A percentile compares a stretch with the other conserved stretches of the same genome.
Conservation (phyloP, 2,888 invertebrate genomes). For the Amphimallon solstitiale region DNA sequence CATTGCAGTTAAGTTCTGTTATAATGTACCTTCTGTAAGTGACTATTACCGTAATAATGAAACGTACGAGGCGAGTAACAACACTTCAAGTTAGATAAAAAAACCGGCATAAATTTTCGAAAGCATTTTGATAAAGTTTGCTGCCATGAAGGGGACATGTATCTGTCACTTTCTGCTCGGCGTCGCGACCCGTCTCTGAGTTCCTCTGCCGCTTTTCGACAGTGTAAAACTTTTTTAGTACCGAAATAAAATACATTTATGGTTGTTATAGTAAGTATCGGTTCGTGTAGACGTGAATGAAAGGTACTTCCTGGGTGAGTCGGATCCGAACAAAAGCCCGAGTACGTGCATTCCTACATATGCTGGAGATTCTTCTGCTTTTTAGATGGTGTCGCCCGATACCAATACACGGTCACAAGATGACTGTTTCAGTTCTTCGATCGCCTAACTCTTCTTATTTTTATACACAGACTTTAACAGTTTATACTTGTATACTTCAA, state of each 20-base stretch:
- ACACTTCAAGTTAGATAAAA: neutral
- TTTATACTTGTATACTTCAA: no score
- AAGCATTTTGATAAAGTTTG: constrained; percentile 19
- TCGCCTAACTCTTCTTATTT: neutral
- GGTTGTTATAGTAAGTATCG: constrained; percentile 39
- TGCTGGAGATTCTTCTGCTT: constrained; percentile 58
- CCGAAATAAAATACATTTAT: constrained; percentile 41
- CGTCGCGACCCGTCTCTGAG: constrained; percentile 18
- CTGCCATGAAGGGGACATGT: constrained; percentile 20
- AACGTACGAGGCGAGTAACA: neutral
- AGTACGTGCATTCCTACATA: constrained; percentile 60
- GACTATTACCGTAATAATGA: neutral
- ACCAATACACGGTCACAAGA: constrained; percentile 44
- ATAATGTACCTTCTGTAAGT: neutral
- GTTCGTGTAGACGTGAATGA: constrained; percentile 41
- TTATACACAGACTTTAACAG: neutral
- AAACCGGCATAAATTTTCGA: constrained; percentile 10
- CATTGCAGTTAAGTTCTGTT: no score
- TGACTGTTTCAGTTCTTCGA: neutral
- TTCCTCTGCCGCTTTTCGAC: constrained; percentile 33
- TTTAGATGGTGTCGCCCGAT: constrained; percentile 58
- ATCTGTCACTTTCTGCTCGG: constrained; percentile 27
- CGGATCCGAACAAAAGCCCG: constrained; percentile 56
- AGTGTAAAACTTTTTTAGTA: constrained; percentile 39
- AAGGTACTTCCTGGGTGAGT: constrained; percentile 60